These are phyloP conservation scores for Sebastes cheni DNA, from an alignment of 2,797 vertebrate species.

Conservation along the genomic window DNA sequence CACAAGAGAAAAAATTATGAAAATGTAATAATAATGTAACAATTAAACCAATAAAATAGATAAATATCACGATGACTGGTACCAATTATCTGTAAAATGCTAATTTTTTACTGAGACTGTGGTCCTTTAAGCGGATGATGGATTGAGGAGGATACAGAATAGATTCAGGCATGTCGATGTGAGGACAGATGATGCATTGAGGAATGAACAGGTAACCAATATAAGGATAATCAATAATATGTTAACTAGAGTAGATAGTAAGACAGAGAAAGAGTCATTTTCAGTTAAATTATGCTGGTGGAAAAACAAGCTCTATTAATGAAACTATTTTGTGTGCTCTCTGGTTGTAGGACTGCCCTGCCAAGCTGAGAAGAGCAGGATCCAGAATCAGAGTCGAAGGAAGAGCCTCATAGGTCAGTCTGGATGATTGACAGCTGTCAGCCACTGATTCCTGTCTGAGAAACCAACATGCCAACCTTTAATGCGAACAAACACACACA, in stretches of 20 bases:
- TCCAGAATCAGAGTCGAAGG: conserved; percentile 91
- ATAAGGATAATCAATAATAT: conserved; percentile 5
- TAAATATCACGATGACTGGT: neutral
- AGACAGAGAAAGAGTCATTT: neutral
- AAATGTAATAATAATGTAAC: neutral
- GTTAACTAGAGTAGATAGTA: neutral
- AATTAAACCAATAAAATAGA: neutral
- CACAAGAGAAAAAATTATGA: neutral
- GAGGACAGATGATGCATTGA: neutral
- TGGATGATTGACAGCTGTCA: conserved; percentile 10
- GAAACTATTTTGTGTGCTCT: conserved; percentile 32
- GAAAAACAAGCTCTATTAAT: neutral
- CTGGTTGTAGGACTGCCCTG: conserved; percentile 91
- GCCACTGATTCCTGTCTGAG: neutral
- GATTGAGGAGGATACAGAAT: neutral
- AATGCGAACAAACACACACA: neutral
- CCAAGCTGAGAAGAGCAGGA: conserved; percentile 95
- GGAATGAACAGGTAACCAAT: neutral
- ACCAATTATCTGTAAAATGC: neutral
- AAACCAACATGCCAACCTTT: neutral
- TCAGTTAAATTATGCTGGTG: neutral
- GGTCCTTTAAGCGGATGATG: neutral
- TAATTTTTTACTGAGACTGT: neutral
- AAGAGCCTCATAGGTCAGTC: conserved; percentile 94
- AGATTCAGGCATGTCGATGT: neutral